phyloP scores from a whole-genome alignment of 2,888 invertebrate species.

The Pachydiplax longipennis region DNA sequence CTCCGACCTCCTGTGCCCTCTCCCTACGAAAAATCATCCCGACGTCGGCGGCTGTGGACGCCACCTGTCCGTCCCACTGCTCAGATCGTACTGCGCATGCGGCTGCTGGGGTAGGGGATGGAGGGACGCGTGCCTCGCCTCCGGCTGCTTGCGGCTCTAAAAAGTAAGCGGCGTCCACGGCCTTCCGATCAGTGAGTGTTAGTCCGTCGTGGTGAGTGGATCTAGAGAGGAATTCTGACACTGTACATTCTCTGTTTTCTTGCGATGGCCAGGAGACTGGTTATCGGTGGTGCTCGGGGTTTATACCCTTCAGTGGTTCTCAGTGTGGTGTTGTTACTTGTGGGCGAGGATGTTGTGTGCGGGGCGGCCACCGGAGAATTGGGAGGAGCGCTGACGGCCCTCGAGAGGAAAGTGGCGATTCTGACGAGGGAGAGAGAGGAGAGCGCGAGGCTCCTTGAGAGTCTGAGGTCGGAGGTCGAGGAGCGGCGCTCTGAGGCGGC shows the following conservation, averaged over 20 bases:
- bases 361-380: not conserved
- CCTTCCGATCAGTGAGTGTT: conserved; percentile 5
- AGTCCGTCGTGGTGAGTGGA: not conserved
- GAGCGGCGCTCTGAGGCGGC: conserved; percentile 64
- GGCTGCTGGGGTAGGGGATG: not conserved
- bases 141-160: not conserved
- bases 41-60: not conserved
- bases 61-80: conserved; percentile 21
- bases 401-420: not conserved
- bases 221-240: not conserved
- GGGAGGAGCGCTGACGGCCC: not conserved
- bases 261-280: not conserved
- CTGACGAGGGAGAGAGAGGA: not conserved
- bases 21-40: not conserved
- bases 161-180: not conserved
- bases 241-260: not conserved
- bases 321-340: not conserved
- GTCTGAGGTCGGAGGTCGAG: conserved; percentile 61
- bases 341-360: not conserved
- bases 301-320: not conserved
- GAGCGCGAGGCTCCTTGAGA: not conserved
- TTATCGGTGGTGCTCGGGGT: not conserved
- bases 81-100: conserved; percentile 2
- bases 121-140: conserved; percentile 41
- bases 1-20: not conserved